These are phyloP conservation scores for Sciaenops ocellatus DNA, from an alignment of 2,797 vertebrate genomes.

Conservation along the genomic window DNA sequence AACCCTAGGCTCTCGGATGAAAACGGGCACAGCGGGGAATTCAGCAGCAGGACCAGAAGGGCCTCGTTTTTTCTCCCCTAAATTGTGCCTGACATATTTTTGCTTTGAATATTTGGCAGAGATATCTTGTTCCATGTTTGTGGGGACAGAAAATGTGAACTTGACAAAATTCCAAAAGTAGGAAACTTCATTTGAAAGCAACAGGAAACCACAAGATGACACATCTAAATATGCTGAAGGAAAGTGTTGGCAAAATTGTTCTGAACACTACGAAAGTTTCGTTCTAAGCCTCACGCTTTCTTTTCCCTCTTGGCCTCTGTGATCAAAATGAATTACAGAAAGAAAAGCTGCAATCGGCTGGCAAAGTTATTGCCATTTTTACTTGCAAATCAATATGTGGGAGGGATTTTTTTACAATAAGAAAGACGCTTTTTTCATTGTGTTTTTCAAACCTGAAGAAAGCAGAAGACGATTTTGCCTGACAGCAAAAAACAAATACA, in stretches of 20 bases:
- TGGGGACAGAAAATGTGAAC: conserved; percentile 23
- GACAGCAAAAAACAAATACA: conserved; percentile 12
- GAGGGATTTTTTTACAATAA: neutral
- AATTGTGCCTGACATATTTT: conserved; percentile 47
- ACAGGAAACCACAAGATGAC: conserved; percentile 23
- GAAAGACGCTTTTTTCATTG: neutral
- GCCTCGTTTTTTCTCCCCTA: conserved; percentile 19
- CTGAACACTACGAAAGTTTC: conserved; percentile 40
- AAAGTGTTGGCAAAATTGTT: conserved; percentile 12
- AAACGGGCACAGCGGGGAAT: conserved; percentile 52
- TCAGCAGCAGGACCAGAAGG: conserved; percentile 52
- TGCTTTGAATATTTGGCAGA: conserved; percentile 47
- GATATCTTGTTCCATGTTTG: conserved; percentile 30
- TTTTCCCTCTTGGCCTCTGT: conserved; percentile 19
- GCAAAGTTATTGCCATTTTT: neutral
- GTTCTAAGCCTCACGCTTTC: neutral
- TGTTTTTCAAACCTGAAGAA: conserved; percentile 16
- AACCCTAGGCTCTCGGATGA: conserved; percentile 42
- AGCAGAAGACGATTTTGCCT: conserved; percentile 6
- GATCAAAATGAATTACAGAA: conserved; percentile 37
- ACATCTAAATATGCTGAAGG: conserved; percentile 4
- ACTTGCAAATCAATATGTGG: neutral
- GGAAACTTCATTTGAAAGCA: conserved; percentile 38
- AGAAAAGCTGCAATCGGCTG: conserved; percentile 23
- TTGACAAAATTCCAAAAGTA: conserved; percentile 36